Evolutionary conservation across 1,140 invertebrate genomes (phyloP).

Genomic region (Aphaenogaster rudis): DNA sequence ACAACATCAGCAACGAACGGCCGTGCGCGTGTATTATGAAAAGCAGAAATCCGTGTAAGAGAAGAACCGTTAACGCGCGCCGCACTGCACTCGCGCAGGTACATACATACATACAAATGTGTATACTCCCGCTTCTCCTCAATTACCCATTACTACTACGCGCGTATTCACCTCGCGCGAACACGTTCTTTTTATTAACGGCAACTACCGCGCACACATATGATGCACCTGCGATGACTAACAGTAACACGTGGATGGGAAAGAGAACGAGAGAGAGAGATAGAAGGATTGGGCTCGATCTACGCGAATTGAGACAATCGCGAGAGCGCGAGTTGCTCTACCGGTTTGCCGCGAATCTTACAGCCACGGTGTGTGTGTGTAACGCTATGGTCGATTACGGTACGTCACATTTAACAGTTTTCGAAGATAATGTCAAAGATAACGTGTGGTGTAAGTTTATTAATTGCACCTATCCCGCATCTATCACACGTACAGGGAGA

Average conservation of each 20-base stretch:
- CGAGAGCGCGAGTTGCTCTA: slow-evolving; percentile 19
- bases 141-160: slow-evolving; percentile 55
- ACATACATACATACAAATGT: slow-evolving; percentile 7
- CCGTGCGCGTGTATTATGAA: slow-evolving; percentile 44
- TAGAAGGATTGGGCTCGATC: background rate
- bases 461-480: background rate
- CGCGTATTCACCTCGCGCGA: slow-evolving; percentile 38
- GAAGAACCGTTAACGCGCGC: slow-evolving; percentile 65
- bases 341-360: slow-evolving; percentile 28
- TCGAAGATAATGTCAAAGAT: background rate
- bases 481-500: background rate
- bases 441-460: background rate
- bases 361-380: background rate
- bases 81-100: slow-evolving; percentile 31
- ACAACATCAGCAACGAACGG: slow-evolving; percentile 36
- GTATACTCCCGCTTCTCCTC: slow-evolving; percentile 32
- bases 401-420: slow-evolving; percentile 29
- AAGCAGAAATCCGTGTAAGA: slow-evolving; percentile 59
- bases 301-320: slow-evolving; percentile 53
- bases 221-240: slow-evolving; percentile 73
- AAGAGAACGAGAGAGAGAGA: slow-evolving; percentile 7
- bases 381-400: slow-evolving; percentile 16
- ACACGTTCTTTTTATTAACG: slow-evolving; percentile 69
- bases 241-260: slow-evolving; percentile 61
- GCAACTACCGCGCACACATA: slow-evolving; percentile 60